A percentile compares a stretch with the other conserved stretches of the same genome.
phyloP scores from a whole-genome alignment of 2,113 vertebrate species.

The Gymnocephalus cernua region DNA sequence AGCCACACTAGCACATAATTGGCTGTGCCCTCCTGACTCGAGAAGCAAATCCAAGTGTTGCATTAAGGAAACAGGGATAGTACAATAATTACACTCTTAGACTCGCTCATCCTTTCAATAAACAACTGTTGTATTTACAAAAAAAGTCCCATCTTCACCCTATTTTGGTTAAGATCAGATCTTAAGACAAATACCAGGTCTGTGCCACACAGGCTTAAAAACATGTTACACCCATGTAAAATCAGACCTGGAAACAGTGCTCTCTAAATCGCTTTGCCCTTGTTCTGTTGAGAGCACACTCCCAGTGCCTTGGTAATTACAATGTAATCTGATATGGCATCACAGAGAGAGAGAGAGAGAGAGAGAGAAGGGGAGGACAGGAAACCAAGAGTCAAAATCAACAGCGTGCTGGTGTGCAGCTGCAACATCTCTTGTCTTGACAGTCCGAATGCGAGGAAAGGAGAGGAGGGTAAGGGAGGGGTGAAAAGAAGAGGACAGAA shows the following conservation, averaged over 20 bases:
- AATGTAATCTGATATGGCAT: slow-evolving; percentile 76
- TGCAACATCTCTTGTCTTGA: slow-evolving; percentile 58
- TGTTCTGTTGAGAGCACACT: slow-evolving; percentile 39
- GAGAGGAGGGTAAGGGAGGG: not conserved
- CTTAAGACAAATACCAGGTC: slow-evolving; percentile 37
- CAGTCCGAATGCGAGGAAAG: slow-evolving; percentile 50
- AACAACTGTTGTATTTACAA: slow-evolving; percentile 76
- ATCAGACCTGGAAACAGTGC: slow-evolving; percentile 57
- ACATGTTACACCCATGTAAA: slow-evolving; percentile 53
- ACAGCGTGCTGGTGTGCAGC: slow-evolving; percentile 63
- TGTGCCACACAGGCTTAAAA: slow-evolving; percentile 43
- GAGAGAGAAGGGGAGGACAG: slow-evolving; percentile 19
- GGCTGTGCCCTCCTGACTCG: not conserved
- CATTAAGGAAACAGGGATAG: slow-evolving; percentile 2
- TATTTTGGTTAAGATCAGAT: slow-evolving; percentile 40
- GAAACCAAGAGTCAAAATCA: slow-evolving; percentile 50
- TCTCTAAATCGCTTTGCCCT: slow-evolving; percentile 45
- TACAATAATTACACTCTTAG: slow-evolving; percentile 33
- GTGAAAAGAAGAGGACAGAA: slow-evolving; percentile 14
- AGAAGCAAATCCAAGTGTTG: not conserved
- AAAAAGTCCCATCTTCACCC: slow-evolving; percentile 40
- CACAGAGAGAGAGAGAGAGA: slow-evolving; percentile 37
- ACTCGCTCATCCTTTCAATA: slow-evolving; percentile 59
- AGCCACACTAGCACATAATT: not conserved
- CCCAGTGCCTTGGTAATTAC: slow-evolving; percentile 66